Base-by-base conservation (phyloP, 1,140 invertebrate genomes). In the Drosophila varians region DNA sequence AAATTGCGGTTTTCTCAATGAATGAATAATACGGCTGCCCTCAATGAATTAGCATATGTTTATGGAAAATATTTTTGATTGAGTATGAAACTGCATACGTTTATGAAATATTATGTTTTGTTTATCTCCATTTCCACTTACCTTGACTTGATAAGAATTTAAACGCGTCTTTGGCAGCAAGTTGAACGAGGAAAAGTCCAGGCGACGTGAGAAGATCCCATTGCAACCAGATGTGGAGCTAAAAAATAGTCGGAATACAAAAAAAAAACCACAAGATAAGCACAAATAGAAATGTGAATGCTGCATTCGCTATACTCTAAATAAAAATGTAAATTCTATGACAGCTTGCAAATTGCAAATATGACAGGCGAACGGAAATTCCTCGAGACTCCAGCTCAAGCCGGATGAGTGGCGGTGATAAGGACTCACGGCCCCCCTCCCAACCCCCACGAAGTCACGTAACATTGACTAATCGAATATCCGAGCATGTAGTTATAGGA, bases 101-200 rank as follows among this genome's bases (percentile, higher is more conserved):
- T 28, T 28, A 28, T 28, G 21, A 9, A 9, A 28, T 26, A 12
- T 36, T 5, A 14, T 12, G 1, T 36, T 0, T 2, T 0, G n/a
- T 4, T n/a, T 1, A 26, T 26, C 2, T 26, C 51, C 25, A 28
- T 56, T 25, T 8, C 26, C 18, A 49, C 94, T 94, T 94, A 98
- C 97, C 96, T 99, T 98, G 91, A 99, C 98, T 93, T 99, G 97
- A 94, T 99, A 99, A 80, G 98, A 98, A 93, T 99, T 99, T 90
- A 98, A 95, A 93, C 98, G 98, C 90, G 97, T 96, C 90, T 95
- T 95, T 52, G 98, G 98, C 74, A 99, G 93, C 58, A 95, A 94
- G 91, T 98, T 99, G 94, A 99, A 99, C 28, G 97, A 96, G 77
- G 97, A 97, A 93, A 98, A 98, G 92, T 99, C 97, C 83, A 96